Evolutionary conservation across 2,797 vertebrate species (phyloP).

Genomic region (Premnoplex brunnescens): DNA sequence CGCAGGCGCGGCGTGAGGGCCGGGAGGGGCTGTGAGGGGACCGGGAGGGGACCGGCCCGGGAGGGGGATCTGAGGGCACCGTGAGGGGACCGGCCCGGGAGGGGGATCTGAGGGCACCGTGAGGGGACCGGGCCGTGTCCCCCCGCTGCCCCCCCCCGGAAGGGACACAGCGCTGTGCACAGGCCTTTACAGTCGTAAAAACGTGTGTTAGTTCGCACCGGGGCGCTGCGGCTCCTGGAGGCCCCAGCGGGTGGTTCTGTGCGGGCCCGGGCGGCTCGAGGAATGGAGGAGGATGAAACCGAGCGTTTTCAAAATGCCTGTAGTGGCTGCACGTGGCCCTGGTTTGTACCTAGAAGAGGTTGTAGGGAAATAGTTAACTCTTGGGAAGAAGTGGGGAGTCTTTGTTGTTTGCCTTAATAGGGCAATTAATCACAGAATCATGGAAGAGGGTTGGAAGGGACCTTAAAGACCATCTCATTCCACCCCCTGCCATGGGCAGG

Average conservation of each 20-base stretch:
- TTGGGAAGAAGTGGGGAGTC: background rate
- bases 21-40: too few relatives aligned
- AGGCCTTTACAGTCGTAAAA: fast-evolving
- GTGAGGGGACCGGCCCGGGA: too few relatives aligned
- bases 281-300: background rate
- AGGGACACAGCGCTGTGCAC: too few relatives aligned
- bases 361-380: background rate
- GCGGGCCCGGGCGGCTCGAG: background rate
- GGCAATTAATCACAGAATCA: background rate
- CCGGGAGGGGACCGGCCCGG: too few relatives aligned
- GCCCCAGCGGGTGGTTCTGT: background rate
- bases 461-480: background rate
- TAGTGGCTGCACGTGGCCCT: background rate
- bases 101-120: background rate
- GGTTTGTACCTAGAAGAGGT: background rate
- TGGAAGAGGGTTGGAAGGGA: background rate
- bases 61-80: too few relatives aligned
- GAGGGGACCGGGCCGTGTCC: too few relatives aligned
- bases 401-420: background rate
- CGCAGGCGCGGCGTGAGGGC: background rate
- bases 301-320: background rate
- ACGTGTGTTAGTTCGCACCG: too few relatives aligned
- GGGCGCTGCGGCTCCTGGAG: background rate
- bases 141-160: too few relatives aligned
- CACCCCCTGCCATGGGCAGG: background rate